Percentiles rank a stretch among this genome's conserved stretches.
Evolutionary conservation across 1,140 invertebrate species (phyloP).

Genomic region (Dufourea novaeangliae): DNA sequence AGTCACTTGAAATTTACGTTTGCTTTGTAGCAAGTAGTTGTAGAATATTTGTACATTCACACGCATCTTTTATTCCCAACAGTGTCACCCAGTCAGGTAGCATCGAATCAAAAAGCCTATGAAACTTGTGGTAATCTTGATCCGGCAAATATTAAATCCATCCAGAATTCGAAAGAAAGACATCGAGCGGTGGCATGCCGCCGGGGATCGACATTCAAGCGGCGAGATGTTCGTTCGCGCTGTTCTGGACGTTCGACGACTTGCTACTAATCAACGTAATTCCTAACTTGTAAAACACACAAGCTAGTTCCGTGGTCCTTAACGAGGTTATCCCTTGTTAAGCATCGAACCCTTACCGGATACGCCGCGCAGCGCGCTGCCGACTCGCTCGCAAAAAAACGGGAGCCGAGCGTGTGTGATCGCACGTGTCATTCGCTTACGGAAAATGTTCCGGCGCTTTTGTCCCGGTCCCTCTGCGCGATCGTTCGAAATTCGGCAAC

Average conservation of each 20-base stretch:
- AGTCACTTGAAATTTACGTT: too few species aligned
- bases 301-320: conserved; percentile 74
- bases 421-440: conserved; percentile 36
- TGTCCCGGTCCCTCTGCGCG: conserved; percentile 9
- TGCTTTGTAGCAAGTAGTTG: too few species aligned
- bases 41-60: too few species aligned
- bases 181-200: background rate
- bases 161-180: background rate
- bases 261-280: conserved; percentile 81
- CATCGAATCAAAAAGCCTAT: too few species aligned
- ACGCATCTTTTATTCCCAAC: too few species aligned
- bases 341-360: conserved; percentile 76
- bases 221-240: conserved; percentile 44
- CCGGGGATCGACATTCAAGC: conserved; percentile 44
- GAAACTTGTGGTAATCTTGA: too few species aligned
- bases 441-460: conserved; percentile 40
- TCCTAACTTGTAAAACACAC: conserved; percentile 83
- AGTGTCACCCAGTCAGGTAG: too few species aligned
- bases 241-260: conserved; percentile 58
- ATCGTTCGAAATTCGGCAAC: conserved; percentile 7
- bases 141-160: too few species aligned
- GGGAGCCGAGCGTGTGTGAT: conserved; percentile 4
- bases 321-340: conserved; percentile 82
- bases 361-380: conserved; percentile 23
- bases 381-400: conserved; percentile 43